phyloP scores from a whole-genome alignment of 2,797 vertebrate species.

The Melanotaenia maccullochi region DNA sequence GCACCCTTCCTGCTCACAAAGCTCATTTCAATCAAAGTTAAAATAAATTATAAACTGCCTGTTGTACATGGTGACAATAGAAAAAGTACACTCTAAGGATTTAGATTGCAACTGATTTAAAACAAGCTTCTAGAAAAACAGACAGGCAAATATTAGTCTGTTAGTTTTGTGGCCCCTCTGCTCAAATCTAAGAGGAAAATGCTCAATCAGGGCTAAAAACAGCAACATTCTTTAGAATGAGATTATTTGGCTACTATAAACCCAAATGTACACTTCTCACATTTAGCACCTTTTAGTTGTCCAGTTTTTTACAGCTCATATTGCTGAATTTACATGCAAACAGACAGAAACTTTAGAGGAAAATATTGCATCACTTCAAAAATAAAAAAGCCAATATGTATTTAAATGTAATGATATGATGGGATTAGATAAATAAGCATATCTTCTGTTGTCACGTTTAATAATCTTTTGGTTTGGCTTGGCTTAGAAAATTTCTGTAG shows the following conservation, averaged over 20 bases:
- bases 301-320: neutral
- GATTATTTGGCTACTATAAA: constrained; percentile 11
- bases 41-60: neutral
- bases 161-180: constrained; percentile 12
- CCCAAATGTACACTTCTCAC: neutral
- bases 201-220: constrained; percentile 20
- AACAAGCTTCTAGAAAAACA: constrained; percentile 17
- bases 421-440: too few species aligned
- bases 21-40: neutral
- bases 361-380: too few species aligned
- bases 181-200: constrained; percentile 30
- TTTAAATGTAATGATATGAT: too few species aligned
- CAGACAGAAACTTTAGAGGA: neutral
- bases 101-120: constrained; percentile 28
- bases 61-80: neutral
- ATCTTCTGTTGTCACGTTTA: too few species aligned
- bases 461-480: too few species aligned
- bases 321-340: neutral
- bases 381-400: too few species aligned
- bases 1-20: neutral
- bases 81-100: constrained; percentile 4
- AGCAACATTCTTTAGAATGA: neutral
- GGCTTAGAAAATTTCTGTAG: too few species aligned
- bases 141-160: constrained; percentile 5
- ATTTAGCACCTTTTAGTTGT: neutral